Conservation (phyloP, 2,888 invertebrate species). For the Perizoma affinitatum region DNA sequence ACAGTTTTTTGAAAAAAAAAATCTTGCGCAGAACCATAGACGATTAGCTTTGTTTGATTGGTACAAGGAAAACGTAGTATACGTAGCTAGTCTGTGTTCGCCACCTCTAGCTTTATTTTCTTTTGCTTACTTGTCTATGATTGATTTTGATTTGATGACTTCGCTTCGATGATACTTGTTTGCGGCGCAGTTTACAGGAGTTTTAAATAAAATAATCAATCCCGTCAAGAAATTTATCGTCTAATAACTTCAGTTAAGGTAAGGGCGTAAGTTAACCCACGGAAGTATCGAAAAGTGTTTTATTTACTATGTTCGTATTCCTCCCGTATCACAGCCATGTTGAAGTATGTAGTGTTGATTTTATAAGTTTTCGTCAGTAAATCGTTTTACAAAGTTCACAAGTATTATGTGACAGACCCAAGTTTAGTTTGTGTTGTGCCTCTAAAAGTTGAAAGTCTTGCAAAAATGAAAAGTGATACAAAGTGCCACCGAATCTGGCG, state of each 20-base stretch:
- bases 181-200: constrained; percentile 75
- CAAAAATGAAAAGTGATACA: constrained; percentile 81
- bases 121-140: constrained; percentile 43
- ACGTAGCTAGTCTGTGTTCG: not conserved
- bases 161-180: constrained; percentile 69
- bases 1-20: too few species aligned
- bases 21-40: too few species aligned
- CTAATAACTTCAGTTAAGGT: constrained; percentile 80
- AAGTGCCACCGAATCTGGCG: constrained; percentile 82
- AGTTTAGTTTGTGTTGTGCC: constrained; percentile 83
- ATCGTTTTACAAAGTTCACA: constrained; percentile 78
- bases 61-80: too few species aligned
- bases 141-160: constrained; percentile 51
- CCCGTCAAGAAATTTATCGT: constrained; percentile 77
- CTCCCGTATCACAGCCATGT: constrained; percentile 83
- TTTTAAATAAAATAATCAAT: constrained; percentile 61
- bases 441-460: constrained; percentile 77
- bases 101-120: not conserved
- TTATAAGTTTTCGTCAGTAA: constrained; percentile 80
- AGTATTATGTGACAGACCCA: constrained; percentile 81
- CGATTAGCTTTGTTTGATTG: too few species aligned
- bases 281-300: constrained; percentile 80
- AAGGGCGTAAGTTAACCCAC: constrained; percentile 82
- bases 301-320: constrained; percentile 82
- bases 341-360: constrained; percentile 81